phyloP scores from a whole-genome alignment of 2,797 vertebrate species.

The Acanthurus lineatus region DNA sequence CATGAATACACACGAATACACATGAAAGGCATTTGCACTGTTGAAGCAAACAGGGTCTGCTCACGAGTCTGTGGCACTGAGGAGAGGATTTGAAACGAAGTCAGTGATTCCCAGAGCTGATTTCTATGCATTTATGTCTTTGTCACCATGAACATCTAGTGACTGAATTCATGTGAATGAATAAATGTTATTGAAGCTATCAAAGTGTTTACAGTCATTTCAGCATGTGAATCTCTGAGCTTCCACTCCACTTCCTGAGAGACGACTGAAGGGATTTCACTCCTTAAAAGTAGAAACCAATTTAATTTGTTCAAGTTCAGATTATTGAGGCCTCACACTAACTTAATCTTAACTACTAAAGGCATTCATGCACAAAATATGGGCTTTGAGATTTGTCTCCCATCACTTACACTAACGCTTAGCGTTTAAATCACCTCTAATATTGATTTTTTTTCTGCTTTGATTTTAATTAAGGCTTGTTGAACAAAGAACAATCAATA shows the following conservation, averaged over 20 bases:
- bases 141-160: neutral
- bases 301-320: slow-evolving; percentile 1
- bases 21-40: neutral
- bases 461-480: too few relatives aligned
- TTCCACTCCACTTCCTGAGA: too few relatives aligned
- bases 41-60: neutral
- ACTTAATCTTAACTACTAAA: neutral
- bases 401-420: too few relatives aligned
- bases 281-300: neutral
- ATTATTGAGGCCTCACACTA: neutral
- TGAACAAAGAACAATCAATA: too few relatives aligned
- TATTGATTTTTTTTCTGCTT: too few relatives aligned
- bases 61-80: neutral
- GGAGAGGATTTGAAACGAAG: slow-evolving; percentile 16
- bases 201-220: neutral
- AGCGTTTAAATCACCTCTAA: too few relatives aligned
- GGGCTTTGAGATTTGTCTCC: neutral
- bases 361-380: neutral
- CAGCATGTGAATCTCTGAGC: too few relatives aligned
- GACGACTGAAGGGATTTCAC: too few relatives aligned
- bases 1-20: slow-evolving; percentile 9
- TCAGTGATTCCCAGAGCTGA: neutral
- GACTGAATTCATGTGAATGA: slow-evolving; percentile 17
- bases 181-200: too few relatives aligned
- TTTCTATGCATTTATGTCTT: neutral